Evolutionary conservation across 2,113 vertebrate genomes (phyloP).

Genomic region (Toxotes jaculatrix): DNA sequence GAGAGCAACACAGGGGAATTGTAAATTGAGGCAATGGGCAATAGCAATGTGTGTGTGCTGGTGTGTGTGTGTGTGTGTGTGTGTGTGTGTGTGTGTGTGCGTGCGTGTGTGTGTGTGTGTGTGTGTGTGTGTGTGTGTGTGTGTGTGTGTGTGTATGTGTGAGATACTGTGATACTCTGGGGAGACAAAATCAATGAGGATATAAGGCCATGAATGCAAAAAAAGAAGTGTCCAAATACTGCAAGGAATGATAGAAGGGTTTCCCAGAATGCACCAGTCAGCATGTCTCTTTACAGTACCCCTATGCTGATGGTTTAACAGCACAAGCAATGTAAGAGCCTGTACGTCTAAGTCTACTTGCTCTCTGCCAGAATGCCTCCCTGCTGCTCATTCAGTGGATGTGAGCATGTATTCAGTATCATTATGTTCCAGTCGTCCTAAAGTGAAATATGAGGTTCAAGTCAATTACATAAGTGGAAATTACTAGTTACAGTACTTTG

Average conservation of each 20-base stretch:
- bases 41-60: neutral
- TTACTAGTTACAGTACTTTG: neutral
- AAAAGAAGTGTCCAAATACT: conserved; percentile 49
- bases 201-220: conserved; percentile 67
- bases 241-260: conserved; percentile 13
- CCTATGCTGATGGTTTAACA: conserved; percentile 6
- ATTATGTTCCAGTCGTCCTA: neutral
- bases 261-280: conserved; percentile 40
- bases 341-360: neutral
- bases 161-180: conserved; percentile 8
- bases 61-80: neutral
- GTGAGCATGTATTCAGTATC: neutral
- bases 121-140: conserved; percentile 3
- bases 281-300: conserved; percentile 23
- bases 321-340: neutral
- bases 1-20: conserved; percentile 1
- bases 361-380: neutral
- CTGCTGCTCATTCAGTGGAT: neutral
- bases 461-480: neutral
- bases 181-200: conserved; percentile 64
- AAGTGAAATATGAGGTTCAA: neutral
- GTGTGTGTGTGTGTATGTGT: conserved; percentile 8
- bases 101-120: too few species aligned
- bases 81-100: neutral
- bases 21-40: conserved; percentile 9